A percentile compares a stretch with the other conserved stretches of the same genome.
Evolutionary conservation across 2,113 vertebrate species (phyloP).

Genomic region (Lophotis ruficrista): DNA sequence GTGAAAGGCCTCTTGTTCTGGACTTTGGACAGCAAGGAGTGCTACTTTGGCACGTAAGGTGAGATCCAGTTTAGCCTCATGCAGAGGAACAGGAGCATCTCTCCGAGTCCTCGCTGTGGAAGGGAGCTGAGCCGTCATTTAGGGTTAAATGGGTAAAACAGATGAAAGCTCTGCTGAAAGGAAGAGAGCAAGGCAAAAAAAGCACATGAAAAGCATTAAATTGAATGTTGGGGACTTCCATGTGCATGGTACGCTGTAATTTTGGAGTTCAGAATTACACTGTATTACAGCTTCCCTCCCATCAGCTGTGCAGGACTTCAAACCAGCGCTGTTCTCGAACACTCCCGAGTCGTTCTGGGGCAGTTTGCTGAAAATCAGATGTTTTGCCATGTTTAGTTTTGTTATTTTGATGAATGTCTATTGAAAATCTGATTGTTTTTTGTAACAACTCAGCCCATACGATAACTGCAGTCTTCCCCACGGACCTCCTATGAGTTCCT

Average conservation of each 20-base stretch:
- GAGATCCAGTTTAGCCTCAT: background rate
- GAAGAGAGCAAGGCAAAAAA: background rate
- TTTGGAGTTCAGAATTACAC: background rate
- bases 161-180: background rate
- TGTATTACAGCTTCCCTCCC: background rate
- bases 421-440: background rate
- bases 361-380: background rate
- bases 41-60: background rate
- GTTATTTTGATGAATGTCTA: background rate
- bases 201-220: background rate
- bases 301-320: background rate
- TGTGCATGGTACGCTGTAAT: background rate
- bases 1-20: background rate
- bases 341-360: rapidly evolving
- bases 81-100: background rate
- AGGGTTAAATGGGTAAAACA: background rate
- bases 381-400: background rate
- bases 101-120: background rate
- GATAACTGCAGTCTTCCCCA: rapidly evolving
- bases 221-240: background rate
- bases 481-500: background rate
- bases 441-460: background rate
- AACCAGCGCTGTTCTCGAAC: background rate
- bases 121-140: background rate
- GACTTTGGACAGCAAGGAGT: background rate